A percentile compares a stretch with the other conserved stretches of the same genome.
Conservation (phyloP, 92 coral and sea anemone species). For the Palythoa grandis region DNA sequence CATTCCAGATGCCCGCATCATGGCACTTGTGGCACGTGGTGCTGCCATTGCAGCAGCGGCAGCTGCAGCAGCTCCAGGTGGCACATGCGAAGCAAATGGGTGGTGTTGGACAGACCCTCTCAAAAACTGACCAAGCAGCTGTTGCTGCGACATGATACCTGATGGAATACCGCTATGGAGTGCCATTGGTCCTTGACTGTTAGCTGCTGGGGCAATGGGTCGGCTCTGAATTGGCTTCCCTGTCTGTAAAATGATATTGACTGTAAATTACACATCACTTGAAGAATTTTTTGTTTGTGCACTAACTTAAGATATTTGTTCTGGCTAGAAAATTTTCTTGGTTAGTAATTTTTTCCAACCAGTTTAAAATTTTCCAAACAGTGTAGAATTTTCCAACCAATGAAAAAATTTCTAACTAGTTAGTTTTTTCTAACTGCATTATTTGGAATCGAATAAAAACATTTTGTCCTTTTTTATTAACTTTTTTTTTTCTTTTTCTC, state of each 20-base stretch:
- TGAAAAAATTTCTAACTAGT: too few relatives aligned
- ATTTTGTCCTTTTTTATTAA: too few relatives aligned
- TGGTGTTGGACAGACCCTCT: constrained; percentile 63
- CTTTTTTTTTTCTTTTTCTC: too few relatives aligned
- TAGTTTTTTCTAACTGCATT: too few relatives aligned
- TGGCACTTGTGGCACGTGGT: constrained; percentile 54
- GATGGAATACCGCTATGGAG: constrained; percentile 50
- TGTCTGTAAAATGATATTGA: constrained; percentile 32
- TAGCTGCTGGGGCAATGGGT: constrained; percentile 97
- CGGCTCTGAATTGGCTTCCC: constrained; percentile 85
- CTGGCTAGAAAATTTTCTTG: too few relatives aligned
- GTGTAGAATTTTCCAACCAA: too few relatives aligned
- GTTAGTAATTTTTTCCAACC: too few relatives aligned
- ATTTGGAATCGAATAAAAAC: too few relatives aligned
- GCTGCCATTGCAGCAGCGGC: constrained; percentile 85
- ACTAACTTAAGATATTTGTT: too few relatives aligned
- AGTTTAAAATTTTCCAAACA: too few relatives aligned
- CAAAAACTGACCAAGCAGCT: constrained; percentile 18
- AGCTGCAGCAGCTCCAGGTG: constrained; percentile 85
- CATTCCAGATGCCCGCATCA: constrained; percentile 41
- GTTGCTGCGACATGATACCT: constrained; percentile 38
- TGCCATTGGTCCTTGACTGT: constrained; percentile 58
- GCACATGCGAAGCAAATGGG: constrained; percentile 76
- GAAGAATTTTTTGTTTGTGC: too few relatives aligned
- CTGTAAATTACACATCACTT: neutral